Conservation (phyloP, 2,113 vertebrate species). For the Sander lucioperca region DNA sequence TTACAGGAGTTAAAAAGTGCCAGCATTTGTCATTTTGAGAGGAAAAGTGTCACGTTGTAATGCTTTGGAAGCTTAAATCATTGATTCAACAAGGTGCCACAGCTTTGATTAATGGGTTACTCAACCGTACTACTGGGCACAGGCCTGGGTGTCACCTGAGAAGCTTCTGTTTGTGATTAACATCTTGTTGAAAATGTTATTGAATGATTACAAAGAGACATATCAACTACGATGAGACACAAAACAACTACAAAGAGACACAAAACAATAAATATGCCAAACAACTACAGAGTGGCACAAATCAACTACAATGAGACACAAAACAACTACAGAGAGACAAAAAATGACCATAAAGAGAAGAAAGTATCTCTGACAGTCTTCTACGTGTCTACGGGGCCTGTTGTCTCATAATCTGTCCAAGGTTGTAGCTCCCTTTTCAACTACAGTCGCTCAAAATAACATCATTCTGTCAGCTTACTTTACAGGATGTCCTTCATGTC, state of each 20-base stretch:
- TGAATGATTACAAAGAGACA: not conserved
- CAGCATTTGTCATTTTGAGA: conserved; percentile 33
- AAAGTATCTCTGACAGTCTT: no score
- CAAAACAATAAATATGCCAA: no score
- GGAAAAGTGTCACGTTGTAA: not conserved
- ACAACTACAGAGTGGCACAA: not conserved
- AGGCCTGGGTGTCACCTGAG: not conserved
- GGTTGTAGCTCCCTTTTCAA: not conserved
- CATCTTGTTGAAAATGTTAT: not conserved
- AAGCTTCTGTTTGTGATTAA: not conserved
- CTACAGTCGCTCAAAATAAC: not conserved
- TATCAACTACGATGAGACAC: no score
- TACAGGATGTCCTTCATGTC: conserved; percentile 22
- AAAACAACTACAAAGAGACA: not conserved
- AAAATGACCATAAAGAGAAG: not conserved
- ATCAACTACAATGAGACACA: not conserved
- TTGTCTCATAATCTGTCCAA: not conserved
- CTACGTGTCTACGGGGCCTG: not conserved
- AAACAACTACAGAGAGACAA: not conserved
- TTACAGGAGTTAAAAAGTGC: conserved; percentile 19
- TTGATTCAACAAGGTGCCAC: conserved; percentile 35
- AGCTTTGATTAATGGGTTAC: conserved; percentile 17
- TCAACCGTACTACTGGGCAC: not conserved
- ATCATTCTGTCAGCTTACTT: conserved; percentile 11
- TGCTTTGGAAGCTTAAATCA: conserved; percentile 36